Base-by-base conservation (phyloP, 2,888 invertebrate species). In the Limnephilus marmoratus region DNA sequence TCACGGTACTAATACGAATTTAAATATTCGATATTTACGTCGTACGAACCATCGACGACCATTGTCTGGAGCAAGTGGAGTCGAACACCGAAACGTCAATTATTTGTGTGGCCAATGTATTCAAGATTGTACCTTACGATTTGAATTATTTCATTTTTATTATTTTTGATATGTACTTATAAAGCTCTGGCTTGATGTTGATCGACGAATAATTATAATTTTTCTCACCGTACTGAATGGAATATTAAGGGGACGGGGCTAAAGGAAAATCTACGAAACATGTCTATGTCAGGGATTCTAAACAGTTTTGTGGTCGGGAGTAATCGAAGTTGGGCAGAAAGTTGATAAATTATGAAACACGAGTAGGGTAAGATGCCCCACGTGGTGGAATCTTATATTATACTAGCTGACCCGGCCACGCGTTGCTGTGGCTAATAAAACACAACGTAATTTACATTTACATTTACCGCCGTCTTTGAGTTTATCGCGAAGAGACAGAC, bases 161-260 rank as follows among this genome's bases (percentile, higher is more conserved):
- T 83, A 37, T 83, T 83, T 34, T 83, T 34, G 83, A 24, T 24
- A 37, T 24, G 18, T n/a, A 37, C 11, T 29, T 31, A 3, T 83
- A 9, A n/a, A 83, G 83, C 34, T 83, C 24, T 13, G 2, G 34
- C 7, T 13, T 37, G 11, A 15, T 13, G 18, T 18, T 37, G 34
- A 83, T 83, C 86, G 53, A 45, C 45, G n/a, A 86, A 86, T 68
- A 68, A 24, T 68, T 24, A 53, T 68, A 7, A 15, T 86, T 86
- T 53, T 91, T 91, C 87, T 87, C 91, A 91, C 91, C 87, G 41
- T 41, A 45, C 15, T 45, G 45, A 87, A 90, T 45, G 41, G 45
- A 41, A 18, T 18, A 68, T n/a, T 2, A 9, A 68, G 68, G 68
- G 68, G 68, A 68, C n/a, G 24, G n/a, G 68, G 24, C 68, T 68